Base-by-base conservation (phyloP, 53 echinoderm and acorn worm species). In the Echinarachnius parma region DNA sequence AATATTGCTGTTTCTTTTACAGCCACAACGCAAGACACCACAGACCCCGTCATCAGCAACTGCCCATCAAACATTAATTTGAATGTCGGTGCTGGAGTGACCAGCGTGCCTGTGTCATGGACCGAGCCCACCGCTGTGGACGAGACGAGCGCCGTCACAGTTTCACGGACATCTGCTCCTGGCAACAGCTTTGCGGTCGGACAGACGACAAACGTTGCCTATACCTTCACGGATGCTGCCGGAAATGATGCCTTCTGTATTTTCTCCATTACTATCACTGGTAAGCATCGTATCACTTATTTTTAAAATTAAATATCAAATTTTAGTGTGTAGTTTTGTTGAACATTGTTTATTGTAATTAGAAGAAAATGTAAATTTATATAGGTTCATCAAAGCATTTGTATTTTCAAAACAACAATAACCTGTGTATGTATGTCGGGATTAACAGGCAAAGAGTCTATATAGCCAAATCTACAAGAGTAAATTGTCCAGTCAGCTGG, bases 201-300 rank as follows among this genome's bases (percentile, higher is more conserved):
- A 7, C n/a, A n/a, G n/a, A 9, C 25, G 28, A 72, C 25, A 23
- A 4, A 30, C 25, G 72, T 72, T 4, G 45, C 27, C 37, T 72
- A 72, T 42, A 72, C 72, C 14, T 72, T 72, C 72, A 55, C 72
- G 16, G 72, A 72, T 72, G 39, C 35, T 35, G 55, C 72, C 16
- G 55, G 57, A 37, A 72, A 72, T 19, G 37, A 24, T 24, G 55
- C 57, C 10, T 26, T 37, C 37, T 72, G 72, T 72, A 8, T n/a
- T 42, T 72, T 72, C 21, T 21, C n/a, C 7, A n/a, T 72, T 16
- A 56, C 74, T 16, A 25, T 72, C 18, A 25, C 56, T n/a, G 37
- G 74, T 72, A 42, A 16, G 57, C 27, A n/a, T n/a, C n/a, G n/a
- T n/a, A n/a, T n/a, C n/a, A n/a, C n/a, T n/a, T n/a, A n/a, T n/a